Percentiles rank a stretch among this genome's conserved stretches.
These are phyloP conservation scores for Aphodius granarius DNA, from an alignment of 2,888 invertebrate species.

Conservation along the genomic window DNA sequence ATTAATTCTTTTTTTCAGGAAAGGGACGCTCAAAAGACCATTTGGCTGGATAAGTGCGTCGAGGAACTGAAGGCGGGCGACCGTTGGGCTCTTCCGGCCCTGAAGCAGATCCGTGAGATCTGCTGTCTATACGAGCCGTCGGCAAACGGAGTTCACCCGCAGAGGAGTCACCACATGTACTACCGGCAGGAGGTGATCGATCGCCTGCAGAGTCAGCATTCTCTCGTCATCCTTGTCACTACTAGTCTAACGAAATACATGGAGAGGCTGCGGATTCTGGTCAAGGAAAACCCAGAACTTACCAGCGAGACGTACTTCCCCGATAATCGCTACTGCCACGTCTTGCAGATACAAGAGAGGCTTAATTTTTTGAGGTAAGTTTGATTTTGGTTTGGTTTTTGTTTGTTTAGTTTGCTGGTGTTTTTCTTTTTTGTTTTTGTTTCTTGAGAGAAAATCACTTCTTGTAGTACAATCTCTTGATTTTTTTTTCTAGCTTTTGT, in stretches of 20 bases:
- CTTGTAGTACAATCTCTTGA: no score
- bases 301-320: constrained; percentile 79
- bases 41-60: constrained; percentile 95
- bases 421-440: no score
- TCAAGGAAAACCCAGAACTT: constrained; percentile 71
- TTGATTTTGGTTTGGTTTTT: no score
- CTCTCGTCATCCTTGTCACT: constrained; percentile 90
- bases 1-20: constrained; percentile 54
- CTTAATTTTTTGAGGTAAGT: constrained; percentile 75
- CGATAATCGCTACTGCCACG: constrained; percentile 90
- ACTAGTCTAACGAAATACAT: constrained; percentile 90
- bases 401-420: no score
- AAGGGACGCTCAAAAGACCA: constrained; percentile 92
- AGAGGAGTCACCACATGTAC: constrained; percentile 60
- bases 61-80: constrained; percentile 87
- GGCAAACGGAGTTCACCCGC: constrained; percentile 59
- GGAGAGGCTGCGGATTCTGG: constrained; percentile 75
- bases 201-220: constrained; percentile 87
- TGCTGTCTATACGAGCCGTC: constrained; percentile 91
- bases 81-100: constrained; percentile 91
- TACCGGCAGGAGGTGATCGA: constrained; percentile 70
- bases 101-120: constrained; percentile 94
- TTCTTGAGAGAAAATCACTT: not conserved
- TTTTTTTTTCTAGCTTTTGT: no score
- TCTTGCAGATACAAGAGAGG: constrained; percentile 90